These are phyloP conservation scores for Melanocharis versteri DNA, from an alignment of 2,113 vertebrate species.

Conservation along the genomic window DNA sequence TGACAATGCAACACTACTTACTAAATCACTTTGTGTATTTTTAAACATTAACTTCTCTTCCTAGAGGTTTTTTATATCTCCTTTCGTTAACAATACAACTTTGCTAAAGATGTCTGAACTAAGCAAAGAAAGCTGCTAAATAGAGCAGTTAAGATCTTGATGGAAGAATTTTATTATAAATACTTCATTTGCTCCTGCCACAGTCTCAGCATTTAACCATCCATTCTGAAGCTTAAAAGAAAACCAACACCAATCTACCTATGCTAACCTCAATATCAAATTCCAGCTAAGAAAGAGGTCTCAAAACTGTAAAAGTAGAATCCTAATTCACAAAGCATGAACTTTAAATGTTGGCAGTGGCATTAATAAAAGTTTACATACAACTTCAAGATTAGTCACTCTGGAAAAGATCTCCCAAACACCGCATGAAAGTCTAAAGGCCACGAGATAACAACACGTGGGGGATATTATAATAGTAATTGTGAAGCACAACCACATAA, in stretches of 20 bases:
- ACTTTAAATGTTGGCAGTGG: neutral
- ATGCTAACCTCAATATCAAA: neutral
- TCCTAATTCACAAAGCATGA: neutral
- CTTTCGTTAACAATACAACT: neutral
- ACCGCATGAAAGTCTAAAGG: neutral
- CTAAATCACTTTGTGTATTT: neutral
- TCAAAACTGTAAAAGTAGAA: neutral
- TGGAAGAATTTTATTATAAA: neutral
- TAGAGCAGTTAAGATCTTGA: neutral
- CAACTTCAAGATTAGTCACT: neutral
- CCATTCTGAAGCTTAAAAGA: neutral
- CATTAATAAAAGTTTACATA: neutral
- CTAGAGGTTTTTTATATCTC: neutral
- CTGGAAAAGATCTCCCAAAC: neutral
- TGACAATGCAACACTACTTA: neutral
- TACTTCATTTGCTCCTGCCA: neutral
- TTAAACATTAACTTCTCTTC: neutral
- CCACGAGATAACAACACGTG: rapidly evolving
- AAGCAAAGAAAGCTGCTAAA: neutral
- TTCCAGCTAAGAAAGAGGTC: neutral
- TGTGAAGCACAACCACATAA: neutral
- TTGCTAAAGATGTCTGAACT: neutral
- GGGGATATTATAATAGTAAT: neutral
- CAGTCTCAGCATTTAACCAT: neutral
- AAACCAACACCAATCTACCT: neutral